Evolutionary conservation across 92 coral and sea anemone genomes (phyloP).

Genomic region (Palythoa heliodiscus): DNA sequence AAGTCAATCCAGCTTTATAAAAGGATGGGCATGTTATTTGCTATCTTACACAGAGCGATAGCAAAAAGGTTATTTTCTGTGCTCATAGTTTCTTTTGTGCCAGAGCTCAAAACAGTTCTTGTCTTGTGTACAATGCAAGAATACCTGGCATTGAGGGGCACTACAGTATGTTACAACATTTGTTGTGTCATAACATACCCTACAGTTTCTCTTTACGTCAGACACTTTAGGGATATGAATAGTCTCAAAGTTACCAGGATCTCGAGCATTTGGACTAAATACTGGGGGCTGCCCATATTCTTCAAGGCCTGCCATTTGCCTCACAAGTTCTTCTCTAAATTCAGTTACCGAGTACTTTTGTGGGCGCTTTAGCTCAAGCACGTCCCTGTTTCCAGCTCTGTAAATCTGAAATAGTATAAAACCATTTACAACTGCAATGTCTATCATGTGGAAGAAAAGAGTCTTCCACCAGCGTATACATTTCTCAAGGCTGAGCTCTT

Average conservation of each 20-base stretch:
- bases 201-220: slow-evolving; percentile 42
- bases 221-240: slow-evolving; percentile 21
- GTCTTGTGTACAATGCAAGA: slow-evolving; percentile 44
- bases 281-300: slow-evolving; percentile 46
- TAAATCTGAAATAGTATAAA: slow-evolving; percentile 12
- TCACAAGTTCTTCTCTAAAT: slow-evolving; percentile 26
- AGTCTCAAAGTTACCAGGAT: slow-evolving; percentile 25
- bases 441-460: background rate
- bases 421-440: slow-evolving; percentile 7
- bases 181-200: slow-evolving; percentile 50
- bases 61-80: slow-evolving; percentile 1
- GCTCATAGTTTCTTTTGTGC: slow-evolving; percentile 16
- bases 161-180: slow-evolving; percentile 45
- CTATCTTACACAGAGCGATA: background rate
- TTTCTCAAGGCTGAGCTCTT: slow-evolving; percentile 13
- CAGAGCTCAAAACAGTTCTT: slow-evolving; percentile 39
- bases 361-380: slow-evolving; percentile 2
- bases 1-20: slow-evolving; percentile 2
- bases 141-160: slow-evolving; percentile 60
- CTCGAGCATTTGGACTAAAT: background rate
- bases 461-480: slow-evolving; percentile 13
- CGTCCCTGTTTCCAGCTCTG: slow-evolving; percentile 7
- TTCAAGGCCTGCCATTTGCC: slow-evolving; percentile 45
- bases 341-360: background rate
- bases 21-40: background rate